Evolutionary conservation across 1,140 invertebrate species (phyloP).

Genomic region (Drosophila carrolli): DNA sequence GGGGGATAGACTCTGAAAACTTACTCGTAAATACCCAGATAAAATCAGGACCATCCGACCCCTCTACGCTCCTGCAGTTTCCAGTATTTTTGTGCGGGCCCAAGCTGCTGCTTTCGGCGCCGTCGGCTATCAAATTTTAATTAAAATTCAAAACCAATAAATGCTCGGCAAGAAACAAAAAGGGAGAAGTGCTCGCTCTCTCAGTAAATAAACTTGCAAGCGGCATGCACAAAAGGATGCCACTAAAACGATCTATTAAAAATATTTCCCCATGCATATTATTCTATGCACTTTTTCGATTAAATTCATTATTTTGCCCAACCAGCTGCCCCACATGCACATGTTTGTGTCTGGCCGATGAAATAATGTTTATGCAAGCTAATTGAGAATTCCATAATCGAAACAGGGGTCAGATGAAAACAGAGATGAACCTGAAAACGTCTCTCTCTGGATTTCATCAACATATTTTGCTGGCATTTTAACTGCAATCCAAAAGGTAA

Average conservation of each 20-base stretch:
- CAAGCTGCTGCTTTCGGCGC: conserved; percentile 40
- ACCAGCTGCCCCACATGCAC: neutral
- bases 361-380: conserved; percentile 45
- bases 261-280: conserved; percentile 52
- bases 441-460: conserved; percentile 3
- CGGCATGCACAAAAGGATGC: conserved; percentile 41
- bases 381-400: conserved; percentile 47
- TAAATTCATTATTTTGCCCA: conserved; percentile 38
- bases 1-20: neutral
- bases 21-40: conserved; percentile 4
- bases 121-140: conserved; percentile 66
- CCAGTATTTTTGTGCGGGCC: conserved; percentile 34
- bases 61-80: neutral
- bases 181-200: conserved; percentile 6
- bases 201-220: conserved; percentile 64
- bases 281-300: conserved; percentile 48
- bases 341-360: conserved; percentile 25
- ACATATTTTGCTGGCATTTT: neutral
- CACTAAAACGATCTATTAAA: conserved; percentile 45
- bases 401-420: neutral
- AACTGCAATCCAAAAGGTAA: conserved; percentile 16
- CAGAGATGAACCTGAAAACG: conserved; percentile 5
- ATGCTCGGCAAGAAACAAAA: conserved; percentile 37
- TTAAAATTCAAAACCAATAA: conserved; percentile 73
- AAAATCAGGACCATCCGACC: neutral